Percentiles rank a stretch among this genome's conserved stretches.
Conservation (phyloP, 92 coral and sea anemone genomes). For the Micromussa lordhowensis region DNA sequence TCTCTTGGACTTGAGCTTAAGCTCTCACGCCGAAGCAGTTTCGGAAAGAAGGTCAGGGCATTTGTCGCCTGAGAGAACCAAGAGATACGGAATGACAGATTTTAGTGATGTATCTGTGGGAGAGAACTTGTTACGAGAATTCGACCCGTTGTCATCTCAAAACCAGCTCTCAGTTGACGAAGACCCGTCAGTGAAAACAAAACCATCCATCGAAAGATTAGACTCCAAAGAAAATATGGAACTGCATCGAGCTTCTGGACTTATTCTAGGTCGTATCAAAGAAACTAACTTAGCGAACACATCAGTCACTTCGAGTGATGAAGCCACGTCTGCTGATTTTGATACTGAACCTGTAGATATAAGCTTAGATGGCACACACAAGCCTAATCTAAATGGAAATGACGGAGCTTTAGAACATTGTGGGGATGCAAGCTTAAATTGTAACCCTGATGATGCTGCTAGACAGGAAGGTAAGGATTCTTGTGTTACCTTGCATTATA, state of each 20-base stretch:
- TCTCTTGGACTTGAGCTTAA: slow-evolving; percentile 19
- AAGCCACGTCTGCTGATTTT: background rate
- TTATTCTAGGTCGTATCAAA: background rate
- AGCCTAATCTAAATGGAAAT: background rate
- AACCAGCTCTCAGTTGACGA: slow-evolving; percentile 40
- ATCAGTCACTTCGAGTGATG: background rate
- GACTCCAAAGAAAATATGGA: slow-evolving; percentile 18
- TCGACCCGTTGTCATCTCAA: slow-evolving; percentile 73
- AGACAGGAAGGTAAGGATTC: slow-evolving; percentile 1
- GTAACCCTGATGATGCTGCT: background rate
- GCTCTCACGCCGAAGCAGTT: background rate
- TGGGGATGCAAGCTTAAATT: background rate
- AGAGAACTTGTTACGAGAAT: slow-evolving; percentile 61
- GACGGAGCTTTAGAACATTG: background rate
- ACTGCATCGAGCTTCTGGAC: slow-evolving; percentile 17
- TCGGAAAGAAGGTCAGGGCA: slow-evolving; percentile 36
- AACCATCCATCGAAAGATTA: slow-evolving; percentile 12
- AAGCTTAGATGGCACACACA: background rate
- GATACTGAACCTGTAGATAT: background rate
- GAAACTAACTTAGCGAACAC: slow-evolving; percentile 15
- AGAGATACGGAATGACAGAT: slow-evolving; percentile 76
- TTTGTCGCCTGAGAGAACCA: slow-evolving; percentile 32
- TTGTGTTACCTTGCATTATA: background rate
- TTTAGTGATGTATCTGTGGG: slow-evolving; percentile 27
- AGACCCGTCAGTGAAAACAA: slow-evolving; percentile 55